Conservation (phyloP, 1,140 invertebrate genomes). For the Harpegnathos saltator region DNA sequence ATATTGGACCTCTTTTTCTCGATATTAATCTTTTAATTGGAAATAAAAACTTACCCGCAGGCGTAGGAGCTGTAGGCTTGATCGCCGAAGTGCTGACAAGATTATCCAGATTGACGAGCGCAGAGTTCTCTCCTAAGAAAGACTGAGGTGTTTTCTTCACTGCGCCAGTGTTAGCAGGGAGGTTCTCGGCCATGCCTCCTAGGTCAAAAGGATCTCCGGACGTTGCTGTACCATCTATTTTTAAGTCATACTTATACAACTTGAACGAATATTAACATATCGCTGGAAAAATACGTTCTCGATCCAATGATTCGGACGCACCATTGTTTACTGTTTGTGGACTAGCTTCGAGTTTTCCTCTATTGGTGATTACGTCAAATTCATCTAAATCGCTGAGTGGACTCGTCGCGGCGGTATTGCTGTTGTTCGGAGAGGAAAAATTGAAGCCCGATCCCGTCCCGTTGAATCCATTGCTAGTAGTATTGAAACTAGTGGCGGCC, state of each 20-base stretch:
- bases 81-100: conserved; percentile 90
- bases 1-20: conserved; percentile 48
- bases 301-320: conserved; percentile 69
- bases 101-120: conserved; percentile 97
- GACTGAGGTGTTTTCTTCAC: conserved; percentile 95
- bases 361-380: conserved; percentile 93
- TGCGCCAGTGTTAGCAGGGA: conserved; percentile 85
- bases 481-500: conserved; percentile 71
- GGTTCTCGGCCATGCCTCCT: conserved; percentile 87
- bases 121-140: conserved; percentile 97
- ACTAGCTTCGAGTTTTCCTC: conserved; percentile 85
- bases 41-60: conserved; percentile 79
- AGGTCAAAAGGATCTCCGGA: conserved; percentile 90
- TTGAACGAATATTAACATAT: neutral
- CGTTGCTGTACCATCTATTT: conserved; percentile 82
- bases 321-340: conserved; percentile 83
- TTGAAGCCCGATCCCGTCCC: conserved; percentile 79
- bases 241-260: neutral
- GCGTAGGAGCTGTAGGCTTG: conserved; percentile 80
- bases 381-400: conserved; percentile 92
- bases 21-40: conserved; percentile 6
- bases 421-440: conserved; percentile 77
- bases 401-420: conserved; percentile 79
- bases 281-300: neutral
- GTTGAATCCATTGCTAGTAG: conserved; percentile 83